Evolutionary conservation across 2,888 invertebrate species (phyloP), one percentile per base, ranked within the genome.

Genomic region (Sylvicola cinctus): DNA sequence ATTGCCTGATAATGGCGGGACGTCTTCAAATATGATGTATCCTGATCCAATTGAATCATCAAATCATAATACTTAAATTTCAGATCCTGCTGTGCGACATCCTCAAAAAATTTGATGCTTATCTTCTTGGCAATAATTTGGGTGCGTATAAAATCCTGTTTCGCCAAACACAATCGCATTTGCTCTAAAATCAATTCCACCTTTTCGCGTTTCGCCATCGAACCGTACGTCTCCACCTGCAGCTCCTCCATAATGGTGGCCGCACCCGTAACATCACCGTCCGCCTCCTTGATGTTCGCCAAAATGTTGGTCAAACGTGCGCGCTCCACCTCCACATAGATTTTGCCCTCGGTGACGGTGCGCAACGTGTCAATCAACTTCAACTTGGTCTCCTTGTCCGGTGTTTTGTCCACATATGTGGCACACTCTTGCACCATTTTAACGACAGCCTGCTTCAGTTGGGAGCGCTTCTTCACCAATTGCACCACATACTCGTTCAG

Each of bases 111-210:
- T 58, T 90, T 91, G 0, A 81, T 79, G 54, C 79, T 95, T 43
- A 99, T 93, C 59, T 99, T 99, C 59, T 96, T 96, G 2, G 95
- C 88, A 49, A 99, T 98, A 41, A 99, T 99, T 54, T 95, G 93
- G 5, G 95, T 95, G 16, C 96, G 76, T 41, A 96, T 77, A 53
- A 83, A 95, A 58, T 99, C 98, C 48, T 91, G 83, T 49, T 88
- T 91, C 1, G 85, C 80, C 34, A 98, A 62, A 52, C 96, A 96
- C 7, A 96, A 65, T 37, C 98, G 70, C 95, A 99, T 99, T 59
- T 99, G 98, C 56, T 99, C 96, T 43, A 99, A 60, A 43, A 99
- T 90, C 28, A 96, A 68, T 48, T 95, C 90, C 2, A 96, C 84
- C 38, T 58, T 58, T 37, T 99, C 98, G 36, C 81, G 68, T 53